Conservation (phyloP, 2,113 vertebrate genomes). For the Danio rerio region DNA sequence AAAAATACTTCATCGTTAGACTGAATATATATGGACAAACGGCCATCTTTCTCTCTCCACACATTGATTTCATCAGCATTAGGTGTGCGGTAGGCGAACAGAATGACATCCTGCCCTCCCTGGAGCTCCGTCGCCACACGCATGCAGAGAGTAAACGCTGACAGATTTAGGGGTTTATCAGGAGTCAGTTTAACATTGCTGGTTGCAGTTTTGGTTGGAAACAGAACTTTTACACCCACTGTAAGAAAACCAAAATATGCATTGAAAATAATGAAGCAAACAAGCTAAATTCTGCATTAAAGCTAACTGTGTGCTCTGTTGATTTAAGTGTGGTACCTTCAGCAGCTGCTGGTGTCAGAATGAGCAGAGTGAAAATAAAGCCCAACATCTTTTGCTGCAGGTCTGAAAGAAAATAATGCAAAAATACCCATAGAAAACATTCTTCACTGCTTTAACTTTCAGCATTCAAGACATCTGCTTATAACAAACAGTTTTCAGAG, state of each 20-base stretch:
- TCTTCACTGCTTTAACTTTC: no score
- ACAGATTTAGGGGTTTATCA: constrained; percentile 71
- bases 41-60: constrained; percentile 77
- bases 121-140: constrained; percentile 74
- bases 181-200: constrained; percentile 77
- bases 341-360: no score
- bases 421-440: no score
- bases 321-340: no score
- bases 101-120: constrained; percentile 74
- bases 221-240: constrained; percentile 76
- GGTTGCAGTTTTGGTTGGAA: constrained; percentile 78
- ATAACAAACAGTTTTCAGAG: no score
- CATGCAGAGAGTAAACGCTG: constrained; percentile 80
- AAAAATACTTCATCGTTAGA: constrained; percentile 69
- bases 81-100: constrained; percentile 81
- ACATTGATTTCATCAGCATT: constrained; percentile 39
- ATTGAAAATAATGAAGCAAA: no score
- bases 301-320: no score
- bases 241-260: not conserved
- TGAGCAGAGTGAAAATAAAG: no score
- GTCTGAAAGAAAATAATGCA: no score
- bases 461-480: no score
- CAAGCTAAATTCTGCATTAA: no score
- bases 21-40: constrained; percentile 71
- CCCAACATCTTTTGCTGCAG: no score